Evolutionary conservation across 2,888 invertebrate species (phyloP), one percentile per base, ranked within the genome.

Genomic region (Nemapogon koenigi): DNA sequence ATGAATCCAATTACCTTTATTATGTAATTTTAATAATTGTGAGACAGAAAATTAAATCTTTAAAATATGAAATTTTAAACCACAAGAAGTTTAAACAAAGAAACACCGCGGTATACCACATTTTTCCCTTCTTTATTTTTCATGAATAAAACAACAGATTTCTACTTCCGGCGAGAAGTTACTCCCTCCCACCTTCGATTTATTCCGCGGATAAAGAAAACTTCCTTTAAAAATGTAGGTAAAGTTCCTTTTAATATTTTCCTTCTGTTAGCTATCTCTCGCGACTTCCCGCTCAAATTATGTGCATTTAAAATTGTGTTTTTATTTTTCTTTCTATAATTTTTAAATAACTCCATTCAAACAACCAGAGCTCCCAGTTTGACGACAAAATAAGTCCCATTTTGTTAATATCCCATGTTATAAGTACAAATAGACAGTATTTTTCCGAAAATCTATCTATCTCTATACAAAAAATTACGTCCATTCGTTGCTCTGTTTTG

Each of bases 111-210:
- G 59, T 52, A 53, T 60, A 55, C 59, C 59, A 58, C 61, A 62
- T 63, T 65, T 68, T 7, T 65, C 62, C 63, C 68, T 55, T 67
- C 67, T 62, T 59, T 70, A 71, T 72, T 35, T 69, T 72, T 71
- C 68, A 78, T 76, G 78, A 78, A 78, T 78, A 78, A 78, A 76
- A 76, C 75, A 78, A 73, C 73, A 72, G 75, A 70, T 71, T 61
- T 67, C 67, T 71, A 62, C 69, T 70, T 70, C 63, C 68, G 64
- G 49, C 59, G 65, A 53, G 58, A 67, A 69, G 53, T 70, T n/a
- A 70, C 63, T 68, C 66, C 70, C 73, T 62, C 63, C 73, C 65
- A 73, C 73, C 73, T 78, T 78, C 78, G 75, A 76, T 78, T 75
- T 76, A 76, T 76, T 70, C 72, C 53, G 51, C 45, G 71, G 71